A percentile compares a stretch with the other conserved stretches of the same genome.
phyloP scores from a whole-genome alignment of 2,113 vertebrate genomes.

The Glaucomys volans region DNA sequence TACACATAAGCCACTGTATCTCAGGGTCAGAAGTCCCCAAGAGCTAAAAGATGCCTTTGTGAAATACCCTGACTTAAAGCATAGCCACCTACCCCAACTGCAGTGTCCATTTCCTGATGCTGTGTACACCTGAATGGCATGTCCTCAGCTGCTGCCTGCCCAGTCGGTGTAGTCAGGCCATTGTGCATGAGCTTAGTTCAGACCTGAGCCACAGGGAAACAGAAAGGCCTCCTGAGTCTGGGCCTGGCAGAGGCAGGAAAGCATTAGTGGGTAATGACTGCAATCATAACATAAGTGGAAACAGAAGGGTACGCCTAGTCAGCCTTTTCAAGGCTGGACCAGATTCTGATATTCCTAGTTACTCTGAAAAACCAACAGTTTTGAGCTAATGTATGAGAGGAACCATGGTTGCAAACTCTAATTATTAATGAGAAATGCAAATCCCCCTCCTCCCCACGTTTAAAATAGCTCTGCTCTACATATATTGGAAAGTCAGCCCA shows the following conservation, averaged over 20 bases:
- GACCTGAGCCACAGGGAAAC: not conserved
- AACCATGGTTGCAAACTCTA: not conserved
- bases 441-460: constrained; percentile 13
- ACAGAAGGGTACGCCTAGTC: not conserved
- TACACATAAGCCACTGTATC: not conserved
- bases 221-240: not conserved
- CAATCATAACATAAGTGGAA: constrained; percentile 14
- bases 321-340: not conserved
- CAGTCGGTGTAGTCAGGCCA: not conserved
- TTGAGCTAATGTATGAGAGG: not conserved
- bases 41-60: not conserved
- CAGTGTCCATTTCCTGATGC: not conserved
- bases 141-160: not conserved
- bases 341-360: constrained; percentile 40
- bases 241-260: constrained; percentile 12
- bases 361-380: constrained; percentile 48
- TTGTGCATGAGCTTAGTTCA: not conserved
- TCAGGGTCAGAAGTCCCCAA: not conserved
- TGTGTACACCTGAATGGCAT: not conserved
- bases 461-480: constrained; percentile 27
- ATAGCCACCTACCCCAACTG: not conserved
- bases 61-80: not conserved
- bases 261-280: not conserved
- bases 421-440: constrained; percentile 41
- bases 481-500: not conserved